Evolutionary conservation across 2,888 invertebrate species (phyloP), one percentile per base, ranked within the genome.

Genomic region (Plusia festucae): DNA sequence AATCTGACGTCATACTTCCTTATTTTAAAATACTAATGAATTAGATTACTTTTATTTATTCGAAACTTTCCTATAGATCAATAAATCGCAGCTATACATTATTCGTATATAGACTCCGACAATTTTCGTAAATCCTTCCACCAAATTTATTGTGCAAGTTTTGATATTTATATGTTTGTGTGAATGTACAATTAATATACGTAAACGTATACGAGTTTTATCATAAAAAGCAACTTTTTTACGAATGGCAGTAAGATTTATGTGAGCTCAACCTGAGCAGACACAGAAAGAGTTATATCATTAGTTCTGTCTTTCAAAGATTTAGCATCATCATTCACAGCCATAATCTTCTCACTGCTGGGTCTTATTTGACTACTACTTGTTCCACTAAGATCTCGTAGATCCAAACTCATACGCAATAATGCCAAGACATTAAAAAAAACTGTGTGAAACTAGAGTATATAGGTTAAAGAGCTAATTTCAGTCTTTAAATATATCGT

Each of bases 161-260:
- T 49, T 0, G 46, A 49, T 49, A 49, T 49, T 49, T 49, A 49
- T 49, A 49, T 49, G 46, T 49, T 49, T 49, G 46, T 18, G 18
- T 49, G 46, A 49, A 49, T 49, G 18, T 18, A 49, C 40, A 49
- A 49, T 49, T 49, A 49, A 20, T 49, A 20, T 49, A 49, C 46
- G 46, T 49, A 49, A 49, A 49, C 20, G 46, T 49, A 49, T 49
- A 22, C 34, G 44, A 56, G 44, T 44, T 44, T 40, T 44, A 56
- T 56, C 44, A 44, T 40, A 56, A 56, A 20, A 20, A 49, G 11
- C 46, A 49, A 18, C 16, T 20, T 49, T 49, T 18, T 49, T 18
- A 9, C 46, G 18, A 49, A 49, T 18, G 11, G 4, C 40, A 40
- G n/a, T 15, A 4, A n/a, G n/a, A 40, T 40, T 40, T 40, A 40